Conservation (phyloP, 2,113 vertebrate genomes). For the Callospermophilus lateralis region DNA sequence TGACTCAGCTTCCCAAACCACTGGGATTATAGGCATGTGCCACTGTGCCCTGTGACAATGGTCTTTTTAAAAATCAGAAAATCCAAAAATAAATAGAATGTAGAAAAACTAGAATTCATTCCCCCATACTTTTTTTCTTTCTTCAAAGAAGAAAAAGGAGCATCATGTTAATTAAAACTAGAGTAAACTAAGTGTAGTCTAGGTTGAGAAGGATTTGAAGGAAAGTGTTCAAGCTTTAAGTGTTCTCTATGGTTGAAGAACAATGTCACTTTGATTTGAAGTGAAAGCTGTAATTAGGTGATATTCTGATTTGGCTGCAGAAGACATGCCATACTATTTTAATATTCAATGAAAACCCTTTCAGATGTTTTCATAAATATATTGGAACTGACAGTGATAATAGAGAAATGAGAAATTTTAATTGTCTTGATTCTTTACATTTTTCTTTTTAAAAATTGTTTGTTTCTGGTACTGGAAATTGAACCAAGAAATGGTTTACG, state of each 20-base stretch:
- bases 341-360: constrained; percentile 65
- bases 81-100: constrained; percentile 82
- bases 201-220: constrained; percentile 67
- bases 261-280: constrained; percentile 68
- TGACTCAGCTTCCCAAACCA: too few species aligned
- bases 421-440: constrained; percentile 30
- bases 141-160: constrained; percentile 68
- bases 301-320: constrained; percentile 69
- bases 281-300: constrained; percentile 61
- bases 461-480: too few species aligned
- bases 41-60: too few species aligned
- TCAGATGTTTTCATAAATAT: constrained; percentile 55
- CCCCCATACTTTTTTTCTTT: constrained; percentile 13
- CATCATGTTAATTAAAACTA: constrained; percentile 74
- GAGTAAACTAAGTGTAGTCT: constrained; percentile 74
- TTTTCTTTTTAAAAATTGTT: too few species aligned
- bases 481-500: too few species aligned
- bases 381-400: constrained; percentile 39
- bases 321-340: constrained; percentile 52
- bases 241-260: constrained; percentile 83
- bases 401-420: constrained; percentile 45
- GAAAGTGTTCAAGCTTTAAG: constrained; percentile 80
- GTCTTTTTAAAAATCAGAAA: constrained; percentile 66
- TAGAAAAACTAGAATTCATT: constrained; percentile 67
- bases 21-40: too few species aligned